Conservation (phyloP, 2,888 invertebrate species). For the Aphodius sticticus region DNA sequence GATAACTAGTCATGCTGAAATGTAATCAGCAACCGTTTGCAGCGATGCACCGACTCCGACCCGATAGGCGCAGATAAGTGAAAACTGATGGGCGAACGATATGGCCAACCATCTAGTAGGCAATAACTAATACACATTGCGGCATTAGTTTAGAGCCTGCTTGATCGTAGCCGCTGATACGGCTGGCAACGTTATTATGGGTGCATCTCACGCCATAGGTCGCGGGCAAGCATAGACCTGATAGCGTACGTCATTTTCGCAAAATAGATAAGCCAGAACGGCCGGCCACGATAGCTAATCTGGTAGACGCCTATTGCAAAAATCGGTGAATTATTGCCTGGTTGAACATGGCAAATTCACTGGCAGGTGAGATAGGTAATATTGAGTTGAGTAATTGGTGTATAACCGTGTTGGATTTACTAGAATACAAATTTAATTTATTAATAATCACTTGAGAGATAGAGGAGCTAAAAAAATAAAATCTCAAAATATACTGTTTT, state of each 20-base stretch:
- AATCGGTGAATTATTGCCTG: not conserved
- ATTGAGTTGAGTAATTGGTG: not conserved
- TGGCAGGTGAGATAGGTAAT: not conserved
- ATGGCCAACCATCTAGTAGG: not conserved
- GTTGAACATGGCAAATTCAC: not conserved
- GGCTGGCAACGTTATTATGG: not conserved
- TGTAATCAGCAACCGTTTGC: not conserved
- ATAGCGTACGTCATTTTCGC: not conserved
- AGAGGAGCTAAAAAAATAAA: too few relatives aligned
- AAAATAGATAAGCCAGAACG: not conserved
- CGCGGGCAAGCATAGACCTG: not conserved
- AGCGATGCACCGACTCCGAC: not conserved
- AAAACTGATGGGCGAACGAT: not conserved
- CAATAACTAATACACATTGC: constrained; percentile 4
- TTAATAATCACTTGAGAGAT: too few relatives aligned
- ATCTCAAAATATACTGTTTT: too few relatives aligned
- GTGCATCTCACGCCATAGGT: not conserved
- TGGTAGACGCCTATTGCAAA: not conserved
- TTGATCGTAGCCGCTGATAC: not conserved
- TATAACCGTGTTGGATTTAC: not conserved
- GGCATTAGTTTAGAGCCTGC: not conserved
- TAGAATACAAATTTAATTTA: too few relatives aligned
- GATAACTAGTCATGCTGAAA: not conserved
- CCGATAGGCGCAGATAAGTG: not conserved
- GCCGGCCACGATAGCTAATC: not conserved